Evolutionary conservation across 2,113 vertebrate genomes (phyloP), one percentile per base, ranked within the genome.

Genomic region (Archocentrus centrarchus): DNA sequence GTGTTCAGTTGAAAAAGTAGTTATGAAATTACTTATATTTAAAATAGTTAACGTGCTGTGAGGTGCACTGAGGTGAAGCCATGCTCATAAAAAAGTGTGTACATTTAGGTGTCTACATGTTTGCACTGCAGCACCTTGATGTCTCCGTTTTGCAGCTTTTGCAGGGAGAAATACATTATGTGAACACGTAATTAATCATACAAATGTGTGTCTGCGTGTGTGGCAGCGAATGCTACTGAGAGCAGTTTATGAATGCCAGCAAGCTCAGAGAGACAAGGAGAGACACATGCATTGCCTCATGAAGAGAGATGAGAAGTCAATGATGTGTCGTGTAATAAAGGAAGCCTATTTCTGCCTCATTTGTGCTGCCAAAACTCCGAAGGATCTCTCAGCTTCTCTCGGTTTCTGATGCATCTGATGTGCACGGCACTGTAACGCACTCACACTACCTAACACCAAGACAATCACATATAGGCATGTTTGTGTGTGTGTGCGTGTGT

Each of bases 341-440:
- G 85, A 87, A 58, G 77, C 55, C 70, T 47, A 87, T 93, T 90
- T 93, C 83, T 92, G 90, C 90, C 81, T 92, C 91, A 93, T 92
- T 93, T 92, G 80, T 83, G 73, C 79, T 78, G 39, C 81, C 62
- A 77, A 83, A 91, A 78, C 84, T 86, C 70, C 20, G 68, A 41
- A 55, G 59, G 39, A 86, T 82, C 83, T 83, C 81, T 2, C 83
- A 82, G 92, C 75, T 58, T 76, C 82, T 82, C 76, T 59, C 77
- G 22, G 62, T 83, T 79, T 88, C 32, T 59, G 60, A 80, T 73
- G 78, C 83, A 22, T 87, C 83, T 6, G 57, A 84, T 88, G 58
- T 75, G 78, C 82, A 32, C 62, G 2, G 20, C 47, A 44, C 80
- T 66, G 37, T 11, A 6, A 55, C 20, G 61, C 82, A 24, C 55